These are phyloP conservation scores for Nemopilema nomurai DNA, from an alignment of 30 jellyfish, hydroid and myxozoan species.

Conservation along the genomic window DNA sequence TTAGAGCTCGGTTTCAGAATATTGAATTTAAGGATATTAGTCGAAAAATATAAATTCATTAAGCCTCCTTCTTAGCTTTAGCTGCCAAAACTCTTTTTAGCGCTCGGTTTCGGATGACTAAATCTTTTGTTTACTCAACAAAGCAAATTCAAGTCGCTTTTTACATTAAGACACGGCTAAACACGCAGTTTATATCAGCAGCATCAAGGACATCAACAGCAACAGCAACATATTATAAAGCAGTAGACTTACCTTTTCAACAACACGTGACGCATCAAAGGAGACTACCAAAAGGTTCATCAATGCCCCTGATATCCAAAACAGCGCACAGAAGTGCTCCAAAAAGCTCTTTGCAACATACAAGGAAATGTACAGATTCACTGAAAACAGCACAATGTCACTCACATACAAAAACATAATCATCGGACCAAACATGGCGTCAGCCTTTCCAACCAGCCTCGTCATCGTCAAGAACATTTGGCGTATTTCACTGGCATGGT, in stretches of 20 bases:
- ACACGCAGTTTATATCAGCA: too few relatives aligned
- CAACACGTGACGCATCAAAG: constrained; percentile 46
- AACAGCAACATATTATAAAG: too few relatives aligned
- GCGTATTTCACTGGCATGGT: constrained; percentile 32
- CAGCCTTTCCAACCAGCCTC: constrained; percentile 28
- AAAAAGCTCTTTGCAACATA: constrained; percentile 9
- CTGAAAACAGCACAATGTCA: constrained; percentile 49
- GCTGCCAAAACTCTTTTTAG: too few relatives aligned
- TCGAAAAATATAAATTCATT: too few relatives aligned
- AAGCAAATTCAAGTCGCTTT: too few relatives aligned
- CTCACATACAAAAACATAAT: constrained; percentile 35
- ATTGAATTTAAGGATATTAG: too few relatives aligned
- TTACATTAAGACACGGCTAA: too few relatives aligned
- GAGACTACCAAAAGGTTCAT: constrained; percentile 33
- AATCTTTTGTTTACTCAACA: too few relatives aligned
- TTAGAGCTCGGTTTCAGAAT: too few relatives aligned
- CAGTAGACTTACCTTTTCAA: constrained; percentile 40
- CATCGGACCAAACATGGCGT: constrained; percentile 47
- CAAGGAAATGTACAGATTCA: constrained; percentile 27
- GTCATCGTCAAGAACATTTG: constrained; percentile 36
- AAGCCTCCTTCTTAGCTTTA: too few relatives aligned
- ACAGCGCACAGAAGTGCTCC: constrained; percentile 18
- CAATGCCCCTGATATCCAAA: constrained; percentile 28
- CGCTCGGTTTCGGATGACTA: too few relatives aligned
- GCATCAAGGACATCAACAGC: too few relatives aligned